phyloP scores from a whole-genome alignment of 2,113 vertebrate genomes.

The Pluvianellus socialis region DNA sequence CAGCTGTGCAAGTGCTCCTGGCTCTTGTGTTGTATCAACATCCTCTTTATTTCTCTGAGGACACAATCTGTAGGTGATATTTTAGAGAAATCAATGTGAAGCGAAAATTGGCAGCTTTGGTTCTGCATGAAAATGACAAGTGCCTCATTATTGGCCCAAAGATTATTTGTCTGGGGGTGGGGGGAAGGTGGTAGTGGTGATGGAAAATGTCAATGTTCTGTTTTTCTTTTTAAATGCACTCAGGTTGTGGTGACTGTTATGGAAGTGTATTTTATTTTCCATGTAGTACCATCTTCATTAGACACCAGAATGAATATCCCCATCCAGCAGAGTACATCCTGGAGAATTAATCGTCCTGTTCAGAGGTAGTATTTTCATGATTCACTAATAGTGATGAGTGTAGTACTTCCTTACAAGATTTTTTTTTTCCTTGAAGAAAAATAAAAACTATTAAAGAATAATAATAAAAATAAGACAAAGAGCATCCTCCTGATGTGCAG shows the following conservation, averaged over 20 bases:
- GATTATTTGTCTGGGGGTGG: not conserved
- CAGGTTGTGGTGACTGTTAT: not conserved
- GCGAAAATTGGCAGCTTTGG: not conserved
- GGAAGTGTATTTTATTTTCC: not conserved
- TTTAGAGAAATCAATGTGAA: not conserved
- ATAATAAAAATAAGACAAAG: not conserved
- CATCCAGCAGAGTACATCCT: not conserved
- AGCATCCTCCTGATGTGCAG: not conserved
- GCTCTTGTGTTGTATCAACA: not conserved
- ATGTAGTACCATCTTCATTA: not conserved
- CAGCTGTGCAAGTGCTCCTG: not conserved
- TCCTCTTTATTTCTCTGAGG: not conserved
- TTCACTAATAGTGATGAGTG: not conserved
- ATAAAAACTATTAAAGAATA: not conserved
- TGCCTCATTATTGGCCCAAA: not conserved
- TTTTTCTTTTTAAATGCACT: not conserved
- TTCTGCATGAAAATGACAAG: not conserved
- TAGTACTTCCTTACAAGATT: not conserved
- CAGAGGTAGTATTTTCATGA: not conserved
- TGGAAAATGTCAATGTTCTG: not conserved
- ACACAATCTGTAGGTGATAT: not conserved
- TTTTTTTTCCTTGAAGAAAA: not conserved
- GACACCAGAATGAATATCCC: not conserved
- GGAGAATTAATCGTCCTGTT: not conserved
- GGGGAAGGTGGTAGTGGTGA: no score